A percentile compares a stretch with the other conserved stretches of the same genome.
Evolutionary conservation across 1,140 invertebrate genomes (phyloP).

Genomic region (Amyelois transitella): DNA sequence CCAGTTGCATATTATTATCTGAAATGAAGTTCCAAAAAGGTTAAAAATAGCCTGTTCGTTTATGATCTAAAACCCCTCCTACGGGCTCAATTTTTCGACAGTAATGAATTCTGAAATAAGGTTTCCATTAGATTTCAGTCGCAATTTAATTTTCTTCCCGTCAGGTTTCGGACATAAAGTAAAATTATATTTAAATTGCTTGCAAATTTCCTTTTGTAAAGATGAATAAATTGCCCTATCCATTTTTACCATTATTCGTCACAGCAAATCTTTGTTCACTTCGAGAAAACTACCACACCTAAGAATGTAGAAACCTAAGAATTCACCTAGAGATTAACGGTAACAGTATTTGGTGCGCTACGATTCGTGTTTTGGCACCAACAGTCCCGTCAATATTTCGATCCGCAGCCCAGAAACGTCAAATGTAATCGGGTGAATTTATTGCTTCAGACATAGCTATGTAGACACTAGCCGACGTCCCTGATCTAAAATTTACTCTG

Average conservation of each 20-base stretch:
- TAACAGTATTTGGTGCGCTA: conserved; percentile 5
- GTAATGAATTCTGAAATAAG: conserved; percentile 11
- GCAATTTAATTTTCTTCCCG: conserved; percentile 45
- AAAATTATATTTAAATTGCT: conserved; percentile 15
- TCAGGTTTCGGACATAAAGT: conserved; percentile 31
- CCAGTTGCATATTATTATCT: no score
- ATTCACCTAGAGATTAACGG: neutral
- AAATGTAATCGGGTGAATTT: conserved; percentile 54
- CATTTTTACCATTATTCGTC: no score
- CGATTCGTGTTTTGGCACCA: conserved; percentile 51
- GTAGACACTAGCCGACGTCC: conserved; percentile 32
- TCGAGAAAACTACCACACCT: no score
- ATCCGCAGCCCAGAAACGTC: conserved; percentile 66
- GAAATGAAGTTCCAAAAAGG: neutral
- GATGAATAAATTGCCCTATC: neutral
- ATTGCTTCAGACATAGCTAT: conserved; percentile 57
- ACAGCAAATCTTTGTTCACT: no score
- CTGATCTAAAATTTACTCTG: conserved; percentile 33
- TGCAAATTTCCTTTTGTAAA: conserved; percentile 4
- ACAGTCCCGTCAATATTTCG: conserved; percentile 59
- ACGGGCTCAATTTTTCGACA: conserved; percentile 14
- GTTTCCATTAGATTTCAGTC: conserved; percentile 24
- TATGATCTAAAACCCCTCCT: neutral
- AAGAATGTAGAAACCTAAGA: neutral
- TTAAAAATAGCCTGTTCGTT: neutral